phyloP scores from a whole-genome alignment of 2,888 invertebrate genomes.

The Drosophila eohydei region DNA sequence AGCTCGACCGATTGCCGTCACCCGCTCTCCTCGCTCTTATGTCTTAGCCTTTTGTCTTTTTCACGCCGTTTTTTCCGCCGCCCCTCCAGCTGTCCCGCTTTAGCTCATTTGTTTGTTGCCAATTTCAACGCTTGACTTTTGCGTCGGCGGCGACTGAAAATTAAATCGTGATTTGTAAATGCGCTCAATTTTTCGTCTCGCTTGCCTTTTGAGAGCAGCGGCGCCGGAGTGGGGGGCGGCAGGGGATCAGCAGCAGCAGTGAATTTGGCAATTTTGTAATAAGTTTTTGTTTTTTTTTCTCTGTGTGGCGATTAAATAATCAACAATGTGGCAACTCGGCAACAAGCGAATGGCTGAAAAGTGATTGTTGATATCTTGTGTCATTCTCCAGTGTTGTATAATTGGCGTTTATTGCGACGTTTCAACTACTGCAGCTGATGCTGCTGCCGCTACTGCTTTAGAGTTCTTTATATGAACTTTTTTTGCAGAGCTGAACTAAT shows the following conservation, averaged over 20 bases:
- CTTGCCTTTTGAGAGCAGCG: conserved; percentile 31
- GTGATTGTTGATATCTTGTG: conserved; percentile 60
- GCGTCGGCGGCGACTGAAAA: conserved; percentile 66
- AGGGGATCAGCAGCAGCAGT: conserved; percentile 6
- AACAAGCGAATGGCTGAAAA: conserved; percentile 54
- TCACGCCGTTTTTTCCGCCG: conserved; percentile 53
- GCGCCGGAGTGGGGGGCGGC: not conserved
- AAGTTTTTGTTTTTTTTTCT: conserved; percentile 55
- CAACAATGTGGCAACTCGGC: conserved; percentile 70
- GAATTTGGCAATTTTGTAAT: conserved; percentile 79
- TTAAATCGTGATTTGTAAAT: conserved; percentile 82
- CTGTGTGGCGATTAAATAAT: conserved; percentile 72
- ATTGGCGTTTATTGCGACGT: conserved; percentile 16
- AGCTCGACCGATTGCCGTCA: not conserved
- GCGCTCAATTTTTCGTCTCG: conserved; percentile 73
- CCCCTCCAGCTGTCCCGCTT: not conserved
- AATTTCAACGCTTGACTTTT: conserved; percentile 76
- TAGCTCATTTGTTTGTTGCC: conserved; percentile 78
- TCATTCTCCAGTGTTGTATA: conserved; percentile 53
- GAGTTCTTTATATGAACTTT: conserved; percentile 27
- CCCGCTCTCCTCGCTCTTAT: conserved; percentile 7
- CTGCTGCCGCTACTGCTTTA: not conserved
- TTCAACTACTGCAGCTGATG: not conserved
- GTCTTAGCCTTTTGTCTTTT: conserved; percentile 73
- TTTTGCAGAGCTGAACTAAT: conserved; percentile 28